A percentile compares a stretch with the other conserved stretches of the same genome.
Evolutionary conservation across 2,888 invertebrate species (phyloP).

Genomic region (Hipparchia sbordonii): DNA sequence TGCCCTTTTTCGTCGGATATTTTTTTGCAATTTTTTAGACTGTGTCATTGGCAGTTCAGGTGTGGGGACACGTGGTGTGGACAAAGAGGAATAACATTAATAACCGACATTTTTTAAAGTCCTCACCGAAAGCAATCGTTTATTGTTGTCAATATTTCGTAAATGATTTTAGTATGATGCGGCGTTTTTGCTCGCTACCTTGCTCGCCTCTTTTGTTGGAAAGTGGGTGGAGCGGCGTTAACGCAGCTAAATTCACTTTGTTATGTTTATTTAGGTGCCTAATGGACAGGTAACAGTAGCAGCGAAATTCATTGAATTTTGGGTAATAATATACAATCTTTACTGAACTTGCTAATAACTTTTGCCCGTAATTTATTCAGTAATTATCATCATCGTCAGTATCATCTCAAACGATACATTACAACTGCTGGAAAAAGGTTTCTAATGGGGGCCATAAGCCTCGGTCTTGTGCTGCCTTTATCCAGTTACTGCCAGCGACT

Average conservation of each 20-base stretch:
- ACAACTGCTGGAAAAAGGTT: no score
- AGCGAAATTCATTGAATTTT: conserved; percentile 42
- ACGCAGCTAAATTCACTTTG: conserved; percentile 65
- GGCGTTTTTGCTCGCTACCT: conserved; percentile 69
- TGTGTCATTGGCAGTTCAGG: conserved; percentile 81
- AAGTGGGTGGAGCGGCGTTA: conserved; percentile 64
- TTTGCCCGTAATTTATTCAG: not conserved
- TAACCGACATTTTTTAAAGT: conserved; percentile 82
- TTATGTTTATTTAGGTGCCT: conserved; percentile 77
- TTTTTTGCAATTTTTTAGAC: conserved; percentile 74
- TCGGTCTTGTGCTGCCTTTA: no score
- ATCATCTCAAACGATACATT: no score
- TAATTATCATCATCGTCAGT: not conserved
- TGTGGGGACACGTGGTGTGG: conserved; percentile 79
- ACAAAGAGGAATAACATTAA: conserved; percentile 82
- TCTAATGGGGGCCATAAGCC: no score
- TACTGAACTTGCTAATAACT: not conserved
- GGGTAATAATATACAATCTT: conserved; percentile 25
- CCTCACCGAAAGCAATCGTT: conserved; percentile 62
- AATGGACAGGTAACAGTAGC: conserved; percentile 74
- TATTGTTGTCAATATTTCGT: conserved; percentile 83
- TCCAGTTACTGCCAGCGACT: no score
- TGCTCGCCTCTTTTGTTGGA: conserved; percentile 60
- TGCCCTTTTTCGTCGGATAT: conserved; percentile 77
- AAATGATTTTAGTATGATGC: conserved; percentile 80